Percentiles rank a stretch among this genome's conserved stretches.
These are phyloP conservation scores for Vespertilio murinus DNA, from an alignment of 2,797 vertebrate genomes.

Conservation along the genomic window DNA sequence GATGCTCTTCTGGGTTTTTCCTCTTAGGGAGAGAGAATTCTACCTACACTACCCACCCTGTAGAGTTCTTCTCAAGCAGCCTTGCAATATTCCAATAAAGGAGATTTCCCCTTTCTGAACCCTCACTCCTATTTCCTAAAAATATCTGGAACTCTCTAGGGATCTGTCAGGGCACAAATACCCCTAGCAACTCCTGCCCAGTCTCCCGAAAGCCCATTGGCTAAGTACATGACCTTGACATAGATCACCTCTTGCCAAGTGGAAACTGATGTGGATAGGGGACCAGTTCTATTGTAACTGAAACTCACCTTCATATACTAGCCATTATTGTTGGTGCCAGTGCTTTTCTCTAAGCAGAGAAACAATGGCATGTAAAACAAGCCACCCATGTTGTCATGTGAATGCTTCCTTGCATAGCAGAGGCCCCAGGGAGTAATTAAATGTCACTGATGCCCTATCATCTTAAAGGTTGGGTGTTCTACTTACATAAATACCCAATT, in stretches of 20 bases:
- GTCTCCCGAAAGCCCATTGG: not conserved
- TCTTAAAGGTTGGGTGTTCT: slow-evolving; percentile 55
- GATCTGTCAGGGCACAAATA: not conserved
- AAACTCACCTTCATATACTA: not conserved
- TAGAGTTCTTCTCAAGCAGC: not conserved
- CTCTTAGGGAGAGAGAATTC: not conserved
- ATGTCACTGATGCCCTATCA: slow-evolving; percentile 51
- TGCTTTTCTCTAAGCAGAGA: not conserved
- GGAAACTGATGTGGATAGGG: not conserved
- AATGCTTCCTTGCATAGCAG: not conserved
- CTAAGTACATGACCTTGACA: not conserved
- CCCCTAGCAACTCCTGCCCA: not conserved
- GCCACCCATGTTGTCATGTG: slow-evolving; percentile 18
- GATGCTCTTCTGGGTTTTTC: not conserved
- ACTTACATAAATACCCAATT: slow-evolving; percentile 51
- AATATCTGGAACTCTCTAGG: not conserved
- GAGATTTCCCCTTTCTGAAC: not conserved
- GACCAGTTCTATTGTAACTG: not conserved
- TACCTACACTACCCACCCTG: not conserved
- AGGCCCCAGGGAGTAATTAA: slow-evolving; percentile 55
- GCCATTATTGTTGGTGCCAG: not conserved
- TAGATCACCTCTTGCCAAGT: not conserved
- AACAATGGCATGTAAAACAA: not conserved
- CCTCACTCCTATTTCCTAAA: not conserved
- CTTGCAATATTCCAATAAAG: not conserved